phyloP scores from a whole-genome alignment of 2,888 invertebrate genomes.

The Pomacea canaliculata region DNA sequence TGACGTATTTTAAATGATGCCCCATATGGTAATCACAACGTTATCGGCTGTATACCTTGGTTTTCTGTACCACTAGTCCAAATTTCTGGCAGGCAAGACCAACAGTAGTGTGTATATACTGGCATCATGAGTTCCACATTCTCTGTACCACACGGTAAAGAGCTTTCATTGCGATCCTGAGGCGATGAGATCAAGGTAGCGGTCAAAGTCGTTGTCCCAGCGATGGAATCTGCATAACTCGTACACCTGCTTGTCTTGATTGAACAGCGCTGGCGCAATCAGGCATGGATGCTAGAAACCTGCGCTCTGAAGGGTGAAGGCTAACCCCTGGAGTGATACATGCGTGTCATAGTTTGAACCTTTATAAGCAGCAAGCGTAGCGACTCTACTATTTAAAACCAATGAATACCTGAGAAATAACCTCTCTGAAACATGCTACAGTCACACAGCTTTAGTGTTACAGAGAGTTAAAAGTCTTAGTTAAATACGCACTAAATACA shows the following conservation, averaged over 20 bases:
- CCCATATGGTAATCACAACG: no score
- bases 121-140: constrained; percentile 95
- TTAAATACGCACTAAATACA: no score
- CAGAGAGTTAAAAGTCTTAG: not conserved
- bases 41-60: constrained; percentile 75
- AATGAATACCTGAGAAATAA: no score
- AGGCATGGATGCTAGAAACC: constrained; percentile 92
- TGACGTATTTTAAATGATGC: no score
- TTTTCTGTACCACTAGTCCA: constrained; percentile 87
- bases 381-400: no score
- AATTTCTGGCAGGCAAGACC: constrained; percentile 97
- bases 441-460: not conserved
- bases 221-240: constrained; percentile 76
- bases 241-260: constrained; percentile 74
- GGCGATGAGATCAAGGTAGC: constrained; percentile 66
- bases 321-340: constrained; percentile 82
- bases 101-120: constrained; percentile 97
- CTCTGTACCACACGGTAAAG: constrained; percentile 89
- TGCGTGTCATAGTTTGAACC: not conserved
- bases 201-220: constrained; percentile 78
- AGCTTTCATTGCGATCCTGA: constrained; percentile 94
- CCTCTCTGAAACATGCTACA: no score
- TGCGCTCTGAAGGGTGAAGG: constrained; percentile 94
- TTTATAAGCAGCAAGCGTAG: no score
- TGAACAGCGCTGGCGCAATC: constrained; percentile 89